Conservation (phyloP, 2,888 invertebrate genomes). For the Empis livida region DNA sequence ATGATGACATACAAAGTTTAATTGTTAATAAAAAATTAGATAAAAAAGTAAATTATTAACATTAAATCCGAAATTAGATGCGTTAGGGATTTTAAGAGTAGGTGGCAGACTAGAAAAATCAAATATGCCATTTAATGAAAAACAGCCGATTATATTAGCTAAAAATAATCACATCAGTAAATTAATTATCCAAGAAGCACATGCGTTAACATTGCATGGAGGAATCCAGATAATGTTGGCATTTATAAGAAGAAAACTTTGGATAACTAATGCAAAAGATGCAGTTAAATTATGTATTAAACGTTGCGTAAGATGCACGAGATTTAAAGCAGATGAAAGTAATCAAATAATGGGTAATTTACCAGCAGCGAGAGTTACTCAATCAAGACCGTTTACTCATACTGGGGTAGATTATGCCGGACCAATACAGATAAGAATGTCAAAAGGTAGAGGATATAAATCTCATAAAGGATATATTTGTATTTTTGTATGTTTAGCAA, state of each 20-base stretch:
- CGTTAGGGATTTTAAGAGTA: too few species aligned
- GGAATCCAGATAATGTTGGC: not conserved
- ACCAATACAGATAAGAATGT: constrained; percentile 11
- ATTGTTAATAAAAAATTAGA: too few species aligned
- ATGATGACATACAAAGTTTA: too few species aligned
- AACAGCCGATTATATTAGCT: too few species aligned
- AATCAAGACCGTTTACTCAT: constrained; percentile 10
- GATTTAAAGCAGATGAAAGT: not conserved
- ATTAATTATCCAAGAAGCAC: constrained; percentile 1
- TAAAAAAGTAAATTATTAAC: too few species aligned
- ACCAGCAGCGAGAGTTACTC: constrained; percentile 11
- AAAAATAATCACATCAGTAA: too few species aligned
- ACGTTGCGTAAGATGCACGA: constrained; percentile 10
- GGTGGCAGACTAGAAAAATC: too few species aligned
- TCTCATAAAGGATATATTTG: constrained; percentile 15
- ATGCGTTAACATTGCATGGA: constrained; percentile 1
- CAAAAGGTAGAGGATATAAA: constrained; percentile 10
- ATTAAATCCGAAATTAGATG: too few species aligned
- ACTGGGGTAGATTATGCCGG: constrained; percentile 16
- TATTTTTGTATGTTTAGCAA: constrained; percentile 16
- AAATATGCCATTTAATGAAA: too few species aligned
- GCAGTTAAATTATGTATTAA: constrained; percentile 2
- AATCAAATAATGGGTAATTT: constrained; percentile 18
- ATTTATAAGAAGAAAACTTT: not conserved
- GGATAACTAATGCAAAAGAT: not conserved